Percentiles rank a stretch among this genome's conserved stretches.
phyloP scores from a whole-genome alignment of 64 coral and sea anemone genomes.

The Stichodactyla mertensii region DNA sequence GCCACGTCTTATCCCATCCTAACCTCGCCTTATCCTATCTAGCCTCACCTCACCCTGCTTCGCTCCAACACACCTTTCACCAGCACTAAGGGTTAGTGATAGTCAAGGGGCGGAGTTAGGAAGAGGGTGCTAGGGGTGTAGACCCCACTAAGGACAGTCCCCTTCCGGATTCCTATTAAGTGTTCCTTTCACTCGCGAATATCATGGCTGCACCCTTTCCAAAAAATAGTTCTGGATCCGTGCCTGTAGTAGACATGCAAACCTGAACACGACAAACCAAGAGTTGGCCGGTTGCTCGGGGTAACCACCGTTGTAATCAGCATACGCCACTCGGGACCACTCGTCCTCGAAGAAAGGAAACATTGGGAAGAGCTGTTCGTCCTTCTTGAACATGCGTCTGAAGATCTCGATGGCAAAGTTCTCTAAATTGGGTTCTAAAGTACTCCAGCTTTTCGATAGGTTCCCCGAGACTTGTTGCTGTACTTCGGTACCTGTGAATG shows the following conservation, averaged over 20 bases:
- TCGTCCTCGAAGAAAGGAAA: slow-evolving; percentile 97
- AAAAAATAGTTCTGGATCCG: too few relatives aligned
- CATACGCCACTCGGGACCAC: slow-evolving; percentile 81
- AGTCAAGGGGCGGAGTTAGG: too few relatives aligned
- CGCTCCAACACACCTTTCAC: too few relatives aligned
- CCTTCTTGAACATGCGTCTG: slow-evolving; percentile 88
- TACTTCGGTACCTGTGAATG: slow-evolving; percentile 19
- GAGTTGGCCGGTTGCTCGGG: slow-evolving; percentile 77
- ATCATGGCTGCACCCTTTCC: not conserved
- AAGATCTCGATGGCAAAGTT: slow-evolving; percentile 84
- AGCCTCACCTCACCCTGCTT: too few relatives aligned
- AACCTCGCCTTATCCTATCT: too few relatives aligned
- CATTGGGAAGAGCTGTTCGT: slow-evolving; percentile 62
- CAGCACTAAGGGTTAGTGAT: too few relatives aligned
- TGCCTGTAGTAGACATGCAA: not conserved
- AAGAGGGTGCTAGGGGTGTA: too few relatives aligned
- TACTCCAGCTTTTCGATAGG: slow-evolving; percentile 65
- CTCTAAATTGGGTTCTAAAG: slow-evolving; percentile 78
- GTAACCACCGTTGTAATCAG: slow-evolving; percentile 75
- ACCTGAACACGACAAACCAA: slow-evolving; percentile 98
- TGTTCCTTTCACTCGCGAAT: too few relatives aligned
- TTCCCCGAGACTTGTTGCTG: slow-evolving; percentile 69
- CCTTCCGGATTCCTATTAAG: too few relatives aligned
- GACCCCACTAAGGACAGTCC: too few relatives aligned
- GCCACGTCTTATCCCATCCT: too few relatives aligned